Evolutionary conservation across 2,113 vertebrate genomes (phyloP).

Genomic region (Hippolais icterina): DNA sequence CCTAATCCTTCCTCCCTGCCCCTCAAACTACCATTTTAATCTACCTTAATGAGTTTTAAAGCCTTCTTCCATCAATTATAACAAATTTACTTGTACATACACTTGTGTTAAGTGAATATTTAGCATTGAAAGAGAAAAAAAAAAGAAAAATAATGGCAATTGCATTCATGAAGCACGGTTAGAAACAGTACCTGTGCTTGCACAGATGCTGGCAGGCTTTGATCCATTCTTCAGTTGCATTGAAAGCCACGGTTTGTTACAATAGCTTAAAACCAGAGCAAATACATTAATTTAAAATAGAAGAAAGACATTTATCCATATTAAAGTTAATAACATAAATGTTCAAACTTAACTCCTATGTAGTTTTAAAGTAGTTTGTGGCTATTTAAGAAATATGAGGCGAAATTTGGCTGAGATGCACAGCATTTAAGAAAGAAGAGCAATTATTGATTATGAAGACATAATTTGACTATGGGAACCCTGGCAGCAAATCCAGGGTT

Average conservation of each 20-base stretch:
- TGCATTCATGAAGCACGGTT: background rate
- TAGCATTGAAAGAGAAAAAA: background rate
- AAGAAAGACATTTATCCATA: background rate
- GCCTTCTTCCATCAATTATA: background rate
- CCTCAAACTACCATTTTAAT: background rate
- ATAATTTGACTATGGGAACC: background rate
- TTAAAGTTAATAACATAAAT: background rate
- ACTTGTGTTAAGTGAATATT: background rate
- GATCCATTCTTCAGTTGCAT: slow-evolving; percentile 33
- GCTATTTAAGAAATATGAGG: background rate
- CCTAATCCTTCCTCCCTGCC: background rate
- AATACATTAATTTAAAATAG: background rate
- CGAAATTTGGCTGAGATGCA: background rate
- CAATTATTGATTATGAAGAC: background rate
- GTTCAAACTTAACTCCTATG: background rate
- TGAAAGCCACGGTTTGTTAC: background rate
- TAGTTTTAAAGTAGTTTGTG: background rate
- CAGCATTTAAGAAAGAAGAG: background rate
- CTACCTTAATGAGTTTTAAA: background rate
- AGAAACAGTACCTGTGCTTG: background rate
- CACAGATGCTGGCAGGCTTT: slow-evolving; percentile 41
- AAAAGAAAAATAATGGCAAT: background rate
- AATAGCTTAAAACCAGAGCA: background rate
- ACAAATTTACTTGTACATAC: rapidly evolving
- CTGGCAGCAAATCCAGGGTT: background rate